These are phyloP conservation scores for Phalacrocorax aristotelis DNA, from an alignment of 2,113 vertebrate species.

Conservation along the genomic window DNA sequence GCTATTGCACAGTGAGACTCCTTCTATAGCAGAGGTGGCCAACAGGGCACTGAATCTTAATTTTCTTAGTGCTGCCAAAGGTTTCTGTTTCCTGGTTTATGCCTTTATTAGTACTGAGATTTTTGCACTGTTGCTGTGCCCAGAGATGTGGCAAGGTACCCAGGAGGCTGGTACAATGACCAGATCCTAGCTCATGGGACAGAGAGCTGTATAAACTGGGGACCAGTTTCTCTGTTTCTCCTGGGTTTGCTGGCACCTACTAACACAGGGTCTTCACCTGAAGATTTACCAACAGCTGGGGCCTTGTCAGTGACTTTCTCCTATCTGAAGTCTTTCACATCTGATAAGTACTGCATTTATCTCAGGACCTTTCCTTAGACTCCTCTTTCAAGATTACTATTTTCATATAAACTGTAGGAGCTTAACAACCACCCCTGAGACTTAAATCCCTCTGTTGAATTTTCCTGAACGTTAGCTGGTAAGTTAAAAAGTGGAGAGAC, in stretches of 20 bases:
- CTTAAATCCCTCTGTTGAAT: neutral
- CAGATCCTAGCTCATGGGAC: neutral
- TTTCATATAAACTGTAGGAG: neutral
- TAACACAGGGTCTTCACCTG: fast-evolving
- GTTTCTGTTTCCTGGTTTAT: neutral
- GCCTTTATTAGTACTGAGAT: neutral
- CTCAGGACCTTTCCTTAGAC: neutral
- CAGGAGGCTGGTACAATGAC: neutral
- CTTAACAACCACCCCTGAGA: neutral
- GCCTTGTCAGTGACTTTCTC: neutral
- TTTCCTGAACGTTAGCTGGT: neutral
- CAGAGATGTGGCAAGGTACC: neutral
- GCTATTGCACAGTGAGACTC: neutral
- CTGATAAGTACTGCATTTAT: neutral
- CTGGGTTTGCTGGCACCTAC: neutral
- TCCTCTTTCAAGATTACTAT: neutral
- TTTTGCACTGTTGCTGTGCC: neutral
- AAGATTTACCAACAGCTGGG: neutral
- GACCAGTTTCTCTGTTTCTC: neutral
- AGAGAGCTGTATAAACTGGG: fast-evolving
- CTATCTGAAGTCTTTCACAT: neutral
- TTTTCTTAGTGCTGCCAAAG: neutral
- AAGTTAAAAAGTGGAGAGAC: neutral
- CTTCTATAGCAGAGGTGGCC: neutral
- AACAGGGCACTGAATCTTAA: neutral